Evolutionary conservation across 2,797 vertebrate species (phyloP).

Genomic region (Pterois miles): DNA sequence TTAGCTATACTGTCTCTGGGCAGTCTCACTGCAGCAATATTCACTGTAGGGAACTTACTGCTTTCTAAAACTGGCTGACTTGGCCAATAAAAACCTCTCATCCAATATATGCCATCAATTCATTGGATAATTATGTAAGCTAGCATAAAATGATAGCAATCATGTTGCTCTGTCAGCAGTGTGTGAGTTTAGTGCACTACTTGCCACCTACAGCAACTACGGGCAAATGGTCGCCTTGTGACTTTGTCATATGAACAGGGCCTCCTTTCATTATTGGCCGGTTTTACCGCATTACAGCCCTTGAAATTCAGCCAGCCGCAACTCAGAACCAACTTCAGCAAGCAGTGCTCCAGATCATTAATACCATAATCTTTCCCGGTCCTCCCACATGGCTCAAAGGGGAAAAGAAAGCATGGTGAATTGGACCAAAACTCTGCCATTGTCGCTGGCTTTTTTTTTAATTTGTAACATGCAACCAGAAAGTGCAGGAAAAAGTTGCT

Average conservation of each 20-base stretch:
- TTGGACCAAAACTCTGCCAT: constrained; percentile 46
- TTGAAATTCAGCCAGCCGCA: constrained; percentile 73
- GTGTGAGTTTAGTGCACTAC: constrained; percentile 9
- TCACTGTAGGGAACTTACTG: constrained; percentile 76
- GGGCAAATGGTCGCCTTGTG: constrained; percentile 45
- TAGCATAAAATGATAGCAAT: constrained; percentile 52
- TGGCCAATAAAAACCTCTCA: constrained; percentile 76
- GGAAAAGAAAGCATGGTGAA: constrained; percentile 48
- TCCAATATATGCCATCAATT: constrained; percentile 62
- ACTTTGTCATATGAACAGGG: constrained; percentile 61
- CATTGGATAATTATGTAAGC: constrained; percentile 58
- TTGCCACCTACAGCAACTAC: constrained; percentile 27
- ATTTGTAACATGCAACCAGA: constrained; percentile 40
- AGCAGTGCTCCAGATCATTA: constrained; percentile 67
- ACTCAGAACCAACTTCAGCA: constrained; percentile 71
- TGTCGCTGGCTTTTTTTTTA: constrained; percentile 20
- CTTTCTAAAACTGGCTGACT: constrained; percentile 75
- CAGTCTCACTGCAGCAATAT: constrained; percentile 82
- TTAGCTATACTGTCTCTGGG: constrained; percentile 83
- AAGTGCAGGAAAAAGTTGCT: constrained; percentile 67
- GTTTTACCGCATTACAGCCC: constrained; percentile 78
- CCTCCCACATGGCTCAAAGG: constrained; percentile 44
- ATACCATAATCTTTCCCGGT: constrained; percentile 75
- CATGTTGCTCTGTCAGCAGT: constrained; percentile 25
- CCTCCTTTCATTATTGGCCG: constrained; percentile 66